Base-by-base conservation (phyloP, 2,113 vertebrate species). In the Erpornis zantholeuca region DNA sequence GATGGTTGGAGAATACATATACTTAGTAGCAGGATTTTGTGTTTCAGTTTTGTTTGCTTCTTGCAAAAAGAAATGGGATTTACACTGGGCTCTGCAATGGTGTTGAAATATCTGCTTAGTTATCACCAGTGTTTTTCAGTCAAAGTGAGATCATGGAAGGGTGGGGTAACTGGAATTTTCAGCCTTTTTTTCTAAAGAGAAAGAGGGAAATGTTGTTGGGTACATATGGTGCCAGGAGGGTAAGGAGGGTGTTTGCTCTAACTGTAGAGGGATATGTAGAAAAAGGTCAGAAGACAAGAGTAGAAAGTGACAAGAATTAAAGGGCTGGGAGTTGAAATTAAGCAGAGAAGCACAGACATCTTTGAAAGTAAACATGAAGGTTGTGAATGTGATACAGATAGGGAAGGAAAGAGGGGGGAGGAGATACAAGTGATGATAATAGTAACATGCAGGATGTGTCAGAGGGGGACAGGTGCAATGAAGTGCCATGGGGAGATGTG, bases 251-350 rank as follows among this genome's bases (percentile, higher is more conserved):
- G 31, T 90, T 87, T 93, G 66, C 49, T 91, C 40, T 82, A 45
- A 65, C 49, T 79, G 15, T 40, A 68, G 56, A 4, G 0, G 49
- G n/a, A 54, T 89, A 52, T 76, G 35, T 50, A 86, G 88, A 49
- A 86, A 86, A 92, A 94, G 40, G 45, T 91, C 79, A 73, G 87
- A 50, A 91, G 87, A 54, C 8, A 91, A 40, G 56, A 89, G 90
- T 2, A 60, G 82, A 68, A 92, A 61, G 92, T 70, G 72, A 88
- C 59, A 87, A 94, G 83, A 95, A 95, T 76, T 96, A 96, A 94
- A 57, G 57, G 65, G 59, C 44, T 86, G 57, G 69, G 59, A 92
- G 70, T 28, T 88, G 86, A 82, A 88, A 94, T 94, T 88, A 68
- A 95, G 77, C 83, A 95, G 93, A 95, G 91, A 77, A 88, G 82